Conservation (phyloP, 2,888 invertebrate species). For the Saturnia japonica region DNA sequence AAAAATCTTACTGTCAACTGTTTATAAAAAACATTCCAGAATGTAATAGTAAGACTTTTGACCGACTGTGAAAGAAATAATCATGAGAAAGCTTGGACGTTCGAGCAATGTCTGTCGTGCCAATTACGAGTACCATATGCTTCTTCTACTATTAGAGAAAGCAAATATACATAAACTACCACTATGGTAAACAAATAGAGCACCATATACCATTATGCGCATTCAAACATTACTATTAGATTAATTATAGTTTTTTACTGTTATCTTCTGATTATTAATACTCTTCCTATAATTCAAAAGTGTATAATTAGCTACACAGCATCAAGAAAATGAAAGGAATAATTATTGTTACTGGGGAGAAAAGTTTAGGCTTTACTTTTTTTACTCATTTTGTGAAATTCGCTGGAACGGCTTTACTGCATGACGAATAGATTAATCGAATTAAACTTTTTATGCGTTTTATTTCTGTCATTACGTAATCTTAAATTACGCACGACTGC, state of each 20-base stretch:
- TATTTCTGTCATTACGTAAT: conserved; percentile 8
- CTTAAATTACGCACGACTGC: conserved; percentile 3
- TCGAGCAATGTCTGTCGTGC: not conserved
- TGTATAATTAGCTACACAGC: not conserved
- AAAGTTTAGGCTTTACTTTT: not conserved
- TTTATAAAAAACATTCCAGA: too few species aligned
- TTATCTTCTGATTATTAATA: not conserved
- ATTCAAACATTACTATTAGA: too few species aligned
- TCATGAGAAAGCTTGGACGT: not conserved
- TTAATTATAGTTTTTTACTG: too few species aligned
- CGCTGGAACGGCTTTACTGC: conserved; percentile 8
- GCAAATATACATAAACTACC: not conserved
- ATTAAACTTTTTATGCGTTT: conserved; percentile 12
- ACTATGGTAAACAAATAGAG: too few species aligned
- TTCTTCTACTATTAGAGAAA: too few species aligned
- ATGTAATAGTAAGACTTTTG: not conserved
- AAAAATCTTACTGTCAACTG: too few species aligned
- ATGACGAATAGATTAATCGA: conserved; percentile 14
- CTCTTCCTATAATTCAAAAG: not conserved
- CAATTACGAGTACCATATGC: too few species aligned
- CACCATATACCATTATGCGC: too few species aligned
- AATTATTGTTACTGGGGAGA: not conserved
- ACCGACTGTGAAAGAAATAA: not conserved
- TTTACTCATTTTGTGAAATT: conserved; percentile 1
- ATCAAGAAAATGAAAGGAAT: not conserved